Evolutionary conservation across 2,797 vertebrate species (phyloP), one percentile per base, ranked within the genome.

Genomic region (Sebastes goodei): DNA sequence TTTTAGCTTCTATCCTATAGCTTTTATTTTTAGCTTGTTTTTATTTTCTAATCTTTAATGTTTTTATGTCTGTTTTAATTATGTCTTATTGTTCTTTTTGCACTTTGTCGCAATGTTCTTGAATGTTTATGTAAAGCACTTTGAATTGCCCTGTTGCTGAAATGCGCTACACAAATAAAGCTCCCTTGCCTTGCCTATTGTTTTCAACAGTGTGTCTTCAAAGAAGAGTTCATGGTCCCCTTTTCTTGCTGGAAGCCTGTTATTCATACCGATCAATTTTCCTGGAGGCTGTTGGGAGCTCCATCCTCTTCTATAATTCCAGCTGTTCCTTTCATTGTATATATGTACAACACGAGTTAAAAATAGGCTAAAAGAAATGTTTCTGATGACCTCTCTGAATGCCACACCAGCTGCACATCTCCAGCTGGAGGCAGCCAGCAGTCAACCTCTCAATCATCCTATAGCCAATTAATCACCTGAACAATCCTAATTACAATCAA

Each of bases 401-500:
- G 10, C 69, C 30, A 33, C 56, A 69, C 32, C 76, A 86, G 81
- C 82, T 87, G 83, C 83, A 33, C 38, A 46, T 81, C 65, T 81
- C 55, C 86, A 85, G 85, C 78, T 83, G 84, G 57, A 81, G 29
- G 42, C 81, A 78, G 72, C 65, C 79, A 7, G 23, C 42, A 7
- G 56, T 33, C 59, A 64, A 68, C 73, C 74, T 55, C 76, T 90
- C 85, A 71, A 69, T 89, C 88, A 83, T 69, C 73, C 57, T 33
- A 72, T 66, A 68, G 11, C 60, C 42, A 71, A 90, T 90, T 83
- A 84, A 87, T 92, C 88, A 88, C 75, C 69, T 74, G 80, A 85
- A 90, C 86, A 89, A 87, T 90, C 80, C 88, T 80, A 89, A 92
- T 92, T 90, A 81, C 60, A 88, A 88, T 91, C 87, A 87, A 89